Evolutionary conservation across 2,888 invertebrate genomes (phyloP).

Genomic region (Lacanobia wlatinum): DNA sequence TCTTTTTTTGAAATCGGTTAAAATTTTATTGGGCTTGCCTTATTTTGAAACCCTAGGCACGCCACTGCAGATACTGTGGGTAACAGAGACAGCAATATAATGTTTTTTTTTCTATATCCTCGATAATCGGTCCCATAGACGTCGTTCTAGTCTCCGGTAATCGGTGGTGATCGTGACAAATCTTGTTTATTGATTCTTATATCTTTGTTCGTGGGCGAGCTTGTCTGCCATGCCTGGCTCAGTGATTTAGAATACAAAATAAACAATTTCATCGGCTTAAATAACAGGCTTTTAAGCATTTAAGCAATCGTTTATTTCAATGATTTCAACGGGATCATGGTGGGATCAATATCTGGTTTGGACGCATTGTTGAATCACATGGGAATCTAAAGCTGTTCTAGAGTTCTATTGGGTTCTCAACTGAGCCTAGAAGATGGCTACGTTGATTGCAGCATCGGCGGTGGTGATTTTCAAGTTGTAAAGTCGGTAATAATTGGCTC

Average conservation of each 20-base stretch:
- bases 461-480: background rate
- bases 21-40: too few species aligned
- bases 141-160: background rate
- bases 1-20: too few species aligned
- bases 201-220: conserved; percentile 30
- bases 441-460: too few species aligned
- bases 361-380: conserved; percentile 1
- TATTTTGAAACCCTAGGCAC: too few species aligned
- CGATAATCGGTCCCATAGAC: background rate
- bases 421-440: too few species aligned
- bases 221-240: conserved; percentile 9
- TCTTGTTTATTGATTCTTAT: conserved; percentile 50
- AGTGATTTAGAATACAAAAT: conserved; percentile 22
- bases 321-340: conserved; percentile 8
- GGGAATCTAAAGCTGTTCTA: background rate
- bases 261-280: conserved; percentile 25
- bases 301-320: conserved; percentile 28
- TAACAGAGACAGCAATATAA: background rate
- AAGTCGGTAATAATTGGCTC: too few species aligned
- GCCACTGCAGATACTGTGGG: too few species aligned
- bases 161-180: conserved; percentile 38
- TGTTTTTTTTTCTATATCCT: background rate
- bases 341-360: conserved; percentile 2
- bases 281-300: conserved; percentile 32
- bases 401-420: background rate